Conservation (phyloP, 2,113 vertebrate genomes). For the Rhinolophus sinicus region DNA sequence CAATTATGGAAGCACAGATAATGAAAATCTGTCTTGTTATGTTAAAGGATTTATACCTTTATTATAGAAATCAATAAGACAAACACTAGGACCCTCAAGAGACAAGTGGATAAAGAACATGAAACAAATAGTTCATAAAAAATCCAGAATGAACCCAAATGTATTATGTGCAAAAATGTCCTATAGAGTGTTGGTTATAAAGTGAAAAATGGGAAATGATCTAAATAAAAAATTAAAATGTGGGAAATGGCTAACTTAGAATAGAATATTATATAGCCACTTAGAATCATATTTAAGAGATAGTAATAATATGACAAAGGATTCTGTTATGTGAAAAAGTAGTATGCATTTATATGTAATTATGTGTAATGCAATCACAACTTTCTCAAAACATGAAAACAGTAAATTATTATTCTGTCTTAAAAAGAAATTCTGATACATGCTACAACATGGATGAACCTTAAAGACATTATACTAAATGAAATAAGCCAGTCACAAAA, state of each 20-base stretch:
- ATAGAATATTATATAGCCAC: not conserved
- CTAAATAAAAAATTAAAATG: conserved; percentile 35
- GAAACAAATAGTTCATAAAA: not conserved
- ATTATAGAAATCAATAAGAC: not conserved
- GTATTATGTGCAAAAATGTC: not conserved
- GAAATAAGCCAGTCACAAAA: not conserved
- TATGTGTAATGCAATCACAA: not conserved
- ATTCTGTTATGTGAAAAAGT: not conserved
- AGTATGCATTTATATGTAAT: not conserved
- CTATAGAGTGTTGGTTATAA: not conserved
- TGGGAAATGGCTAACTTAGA: not conserved
- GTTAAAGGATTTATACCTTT: not conserved
- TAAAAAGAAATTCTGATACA: not conserved
- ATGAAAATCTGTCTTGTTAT: not conserved
- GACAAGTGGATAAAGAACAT: not conserved
- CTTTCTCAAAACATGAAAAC: not conserved
- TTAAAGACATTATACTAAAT: not conserved
- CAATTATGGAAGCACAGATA: not conserved
- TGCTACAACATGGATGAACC: not conserved
- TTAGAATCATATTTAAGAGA: not conserved
- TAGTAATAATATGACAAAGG: conserved; percentile 3
- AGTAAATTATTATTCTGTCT: not conserved
- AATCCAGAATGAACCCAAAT: not conserved
- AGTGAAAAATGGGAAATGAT: not conserved
- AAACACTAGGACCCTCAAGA: not conserved